Evolutionary conservation across 2,113 vertebrate species (phyloP), one percentile per base, ranked within the genome.

Genomic region (Hoplias malabaricus): DNA sequence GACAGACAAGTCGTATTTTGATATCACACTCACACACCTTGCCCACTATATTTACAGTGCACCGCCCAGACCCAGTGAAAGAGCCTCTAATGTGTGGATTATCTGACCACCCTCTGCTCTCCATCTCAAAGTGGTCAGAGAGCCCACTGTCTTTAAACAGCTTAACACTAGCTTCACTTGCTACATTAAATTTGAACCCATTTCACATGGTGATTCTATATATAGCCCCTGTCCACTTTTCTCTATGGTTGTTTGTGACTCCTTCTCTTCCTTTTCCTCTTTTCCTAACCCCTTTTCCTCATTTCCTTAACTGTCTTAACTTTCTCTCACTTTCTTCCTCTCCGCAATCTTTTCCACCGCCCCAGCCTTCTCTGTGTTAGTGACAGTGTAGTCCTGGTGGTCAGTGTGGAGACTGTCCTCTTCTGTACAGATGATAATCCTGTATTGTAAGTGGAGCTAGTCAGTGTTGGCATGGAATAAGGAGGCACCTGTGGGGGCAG

Each of bases 201-300:
- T 83, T 86, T 82, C 81, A 83, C 74, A 82, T 83, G 84, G 56
- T 74, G 62, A 62, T 69, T 34, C 57, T 80, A 79, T 80, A 82
- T 75, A 67, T 38, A 85, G 59, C 31, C 5, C 56, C 31, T 80
- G 34, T 84, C 40, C 38, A 42, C 56, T 71, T 13, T 67, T 33
- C n/a, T 79, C 53, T 57, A 16, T 77, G 65, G 69, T 78, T 33
- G 62, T 57, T 73, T 61, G 29, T 65, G 56, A 23, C 33, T 62
- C 21, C 70, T n/a, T 16, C 57, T 69, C 33, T 46, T 7, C 59
- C 29, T 29, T 4, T 42, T 31, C 21, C n/a, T 25, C 6, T 29
- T 25, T 56, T 29, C 6, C 33, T 13, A n/a, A n/a, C 50, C 25
- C 16, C 4, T 27, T 10, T 0, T 54, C 42, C 1, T 6, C 23